phyloP scores from a whole-genome alignment of 2,797 vertebrate genomes.

The Mus caroli region DNA sequence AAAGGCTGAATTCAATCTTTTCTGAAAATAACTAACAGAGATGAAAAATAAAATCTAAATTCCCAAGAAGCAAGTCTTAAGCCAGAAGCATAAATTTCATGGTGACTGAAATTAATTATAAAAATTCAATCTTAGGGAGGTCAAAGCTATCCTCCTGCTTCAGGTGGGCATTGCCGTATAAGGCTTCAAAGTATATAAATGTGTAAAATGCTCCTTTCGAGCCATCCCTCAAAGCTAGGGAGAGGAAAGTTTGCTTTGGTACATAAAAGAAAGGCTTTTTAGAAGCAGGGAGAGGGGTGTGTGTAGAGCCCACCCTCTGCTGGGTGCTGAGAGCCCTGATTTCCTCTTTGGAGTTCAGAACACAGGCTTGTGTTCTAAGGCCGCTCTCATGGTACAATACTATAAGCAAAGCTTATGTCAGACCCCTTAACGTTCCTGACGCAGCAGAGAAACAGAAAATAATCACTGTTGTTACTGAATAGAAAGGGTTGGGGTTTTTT shows the following conservation, averaged over 20 bases:
- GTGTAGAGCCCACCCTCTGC: background rate
- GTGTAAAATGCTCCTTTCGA: background rate
- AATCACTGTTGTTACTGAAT: background rate
- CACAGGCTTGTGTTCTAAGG: background rate
- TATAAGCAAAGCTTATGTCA: conserved; percentile 15
- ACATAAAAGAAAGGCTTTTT: background rate
- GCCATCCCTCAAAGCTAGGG: background rate
- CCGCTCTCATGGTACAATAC: background rate
- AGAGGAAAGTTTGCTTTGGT: background rate
- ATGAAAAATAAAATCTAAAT: conserved; percentile 1
- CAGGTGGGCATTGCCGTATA: background rate
- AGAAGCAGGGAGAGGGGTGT: background rate
- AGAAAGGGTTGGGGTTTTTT: background rate
- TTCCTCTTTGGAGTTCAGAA: background rate
- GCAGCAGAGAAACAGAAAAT: conserved; percentile 11
- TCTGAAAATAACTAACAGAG: conserved; percentile 14
- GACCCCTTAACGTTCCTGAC: background rate
- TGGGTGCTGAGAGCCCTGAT: background rate
- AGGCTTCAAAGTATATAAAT: background rate
- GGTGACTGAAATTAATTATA: conserved; percentile 6
- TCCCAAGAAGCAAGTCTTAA: conserved; percentile 26
- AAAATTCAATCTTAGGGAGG: conserved; percentile 42
- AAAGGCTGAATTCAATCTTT: conserved; percentile 38
- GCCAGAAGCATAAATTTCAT: conserved; percentile 24
- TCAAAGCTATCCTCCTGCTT: conserved; percentile 20